These are phyloP conservation scores for Aleiodes alternator DNA, from an alignment of 2,888 invertebrate genomes.

Conservation along the genomic window DNA sequence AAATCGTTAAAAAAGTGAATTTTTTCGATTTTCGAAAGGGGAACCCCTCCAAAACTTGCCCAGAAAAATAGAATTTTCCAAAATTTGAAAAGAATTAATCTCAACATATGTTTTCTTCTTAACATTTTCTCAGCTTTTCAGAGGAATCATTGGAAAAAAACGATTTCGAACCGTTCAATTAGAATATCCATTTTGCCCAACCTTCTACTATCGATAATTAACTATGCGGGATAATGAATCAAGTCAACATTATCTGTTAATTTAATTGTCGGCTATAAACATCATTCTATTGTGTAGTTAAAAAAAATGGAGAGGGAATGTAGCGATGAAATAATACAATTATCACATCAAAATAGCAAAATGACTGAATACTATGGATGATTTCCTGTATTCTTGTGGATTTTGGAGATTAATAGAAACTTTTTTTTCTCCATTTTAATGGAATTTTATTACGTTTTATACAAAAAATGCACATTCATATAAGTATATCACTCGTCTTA, in stretches of 20 bases:
- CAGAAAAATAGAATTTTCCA: too few relatives aligned
- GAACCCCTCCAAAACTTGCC: too few relatives aligned
- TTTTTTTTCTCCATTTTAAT: not conserved
- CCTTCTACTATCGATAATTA: constrained; percentile 49
- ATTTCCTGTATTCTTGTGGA: constrained; percentile 27
- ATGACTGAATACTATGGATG: constrained; percentile 8
- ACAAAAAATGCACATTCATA: not conserved
- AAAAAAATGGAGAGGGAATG: not conserved
- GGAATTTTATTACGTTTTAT: not conserved
- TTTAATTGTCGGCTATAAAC: constrained; percentile 65
- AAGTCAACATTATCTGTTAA: constrained; percentile 53
- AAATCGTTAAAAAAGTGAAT: too few relatives aligned
- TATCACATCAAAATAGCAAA: constrained; percentile 37
- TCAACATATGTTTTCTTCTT: too few relatives aligned
- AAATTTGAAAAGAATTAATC: too few relatives aligned
- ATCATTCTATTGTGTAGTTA: constrained; percentile 62
- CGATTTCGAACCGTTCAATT: too few relatives aligned
- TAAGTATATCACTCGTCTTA: too few relatives aligned
- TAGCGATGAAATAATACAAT: not conserved
- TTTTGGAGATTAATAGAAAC: constrained; percentile 2
- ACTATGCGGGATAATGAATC: constrained; percentile 51
- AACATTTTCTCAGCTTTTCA: too few relatives aligned
- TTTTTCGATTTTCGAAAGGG: too few relatives aligned
- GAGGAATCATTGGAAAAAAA: too few relatives aligned
- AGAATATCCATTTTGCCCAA: too few relatives aligned